phyloP scores from a whole-genome alignment of 2,888 invertebrate genomes.

The Oegoconia quadripuncta region DNA sequence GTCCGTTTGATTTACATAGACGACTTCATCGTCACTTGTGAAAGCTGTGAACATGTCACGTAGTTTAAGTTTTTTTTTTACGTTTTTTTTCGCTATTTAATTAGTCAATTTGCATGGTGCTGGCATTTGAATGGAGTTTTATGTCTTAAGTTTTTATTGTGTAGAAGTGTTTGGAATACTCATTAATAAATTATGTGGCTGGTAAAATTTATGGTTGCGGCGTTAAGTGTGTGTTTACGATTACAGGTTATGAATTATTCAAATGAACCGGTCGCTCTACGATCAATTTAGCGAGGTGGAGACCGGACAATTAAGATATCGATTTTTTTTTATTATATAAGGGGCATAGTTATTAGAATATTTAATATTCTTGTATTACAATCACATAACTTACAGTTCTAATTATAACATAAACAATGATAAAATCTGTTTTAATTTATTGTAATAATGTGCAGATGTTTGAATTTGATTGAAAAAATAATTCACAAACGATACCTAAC shows the following conservation, averaged over 20 bases:
- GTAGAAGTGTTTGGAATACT: constrained; percentile 12
- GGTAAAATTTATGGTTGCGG: constrained; percentile 18
- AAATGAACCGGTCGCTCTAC: constrained; percentile 4
- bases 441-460: too few relatives aligned
- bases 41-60: constrained; percentile 1
- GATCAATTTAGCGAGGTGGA: neutral
- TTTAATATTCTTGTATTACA: too few relatives aligned
- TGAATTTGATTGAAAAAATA: too few relatives aligned
- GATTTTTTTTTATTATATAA: neutral
- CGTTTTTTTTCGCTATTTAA: constrained; percentile 2
- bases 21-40: constrained; percentile 24
- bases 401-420: too few relatives aligned
- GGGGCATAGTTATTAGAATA: too few relatives aligned
- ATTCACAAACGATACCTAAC: too few relatives aligned
- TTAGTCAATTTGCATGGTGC: neutral
- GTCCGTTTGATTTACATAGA: constrained; percentile 31
- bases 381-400: too few relatives aligned
- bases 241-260: constrained; percentile 29
- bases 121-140: constrained; percentile 4
- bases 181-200: constrained; percentile 21
- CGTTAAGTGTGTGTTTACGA: constrained; percentile 26
- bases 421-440: too few relatives aligned
- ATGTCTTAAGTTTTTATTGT: constrained; percentile 17
- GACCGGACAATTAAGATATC: neutral
- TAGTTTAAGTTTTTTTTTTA: neutral